Base-by-base conservation (phyloP, 1,140 invertebrate species). In the Caenorhabditis latens region DNA sequence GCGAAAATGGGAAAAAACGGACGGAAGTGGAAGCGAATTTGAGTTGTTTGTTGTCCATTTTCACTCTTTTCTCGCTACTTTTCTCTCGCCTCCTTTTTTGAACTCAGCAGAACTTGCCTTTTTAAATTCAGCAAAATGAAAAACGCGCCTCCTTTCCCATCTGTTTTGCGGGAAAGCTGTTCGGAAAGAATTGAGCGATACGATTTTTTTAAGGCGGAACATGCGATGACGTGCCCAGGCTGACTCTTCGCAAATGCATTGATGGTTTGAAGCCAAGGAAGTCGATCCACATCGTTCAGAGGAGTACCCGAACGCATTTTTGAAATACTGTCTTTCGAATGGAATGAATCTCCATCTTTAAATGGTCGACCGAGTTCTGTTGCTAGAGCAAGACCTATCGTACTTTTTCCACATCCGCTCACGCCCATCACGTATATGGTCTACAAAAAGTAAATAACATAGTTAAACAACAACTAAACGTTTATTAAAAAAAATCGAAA, bases 21-120 rank as follows among this genome's bases (percentile, higher is more conserved):
- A 43, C 71, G 71, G 71, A 79, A 79, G 71, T 53, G 46, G 46
- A n/a, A 4, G 71, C 43, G 71, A 79, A 79, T 79, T 79, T 79
- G 71, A 79, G 71, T 79, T 79, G 71, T 53, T 79, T 79, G 71
- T 79, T 79, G 71, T 79, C 43, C 43, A 79, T 79, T 79, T 46
- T 71, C 67, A 19, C 67, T 43, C 24, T 71, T 46, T 42, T 42
- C 21, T 42, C 32, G 8, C n/a, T 7, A 58, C 13, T 14, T 43
- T 79, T 79, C n/a, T 32, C n/a, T 50, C 46, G 11, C 46, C 24
- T 42, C 11, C 32, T 42, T 42, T 32, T 79, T 42, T 21, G 61
- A 24, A 40, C 65, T 50, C n/a, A 9, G 21, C 43, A 50, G 8
- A 43, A 50, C 71, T 79, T 79, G 71, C 71, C 71, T 79, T 79